Conservation (phyloP, 2,797 vertebrate species). For the Simalia tracyae region DNA sequence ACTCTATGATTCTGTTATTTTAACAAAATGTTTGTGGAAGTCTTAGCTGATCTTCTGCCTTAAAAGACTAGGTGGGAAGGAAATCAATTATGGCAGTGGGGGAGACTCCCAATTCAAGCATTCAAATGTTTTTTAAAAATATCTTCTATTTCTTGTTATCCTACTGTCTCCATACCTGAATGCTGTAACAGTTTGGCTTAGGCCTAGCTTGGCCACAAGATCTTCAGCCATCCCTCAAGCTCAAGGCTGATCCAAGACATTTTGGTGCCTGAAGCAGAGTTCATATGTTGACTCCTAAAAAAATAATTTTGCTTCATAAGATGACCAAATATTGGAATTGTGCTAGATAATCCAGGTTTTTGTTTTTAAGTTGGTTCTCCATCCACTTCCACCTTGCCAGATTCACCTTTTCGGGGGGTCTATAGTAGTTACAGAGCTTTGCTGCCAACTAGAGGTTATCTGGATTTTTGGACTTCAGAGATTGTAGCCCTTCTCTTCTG, state of each 20-base stretch:
- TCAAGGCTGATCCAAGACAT: neutral
- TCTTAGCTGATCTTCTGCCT: neutral
- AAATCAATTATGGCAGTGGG: neutral
- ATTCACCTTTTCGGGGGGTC: no score
- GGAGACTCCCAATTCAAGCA: neutral
- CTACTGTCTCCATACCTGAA: neutral
- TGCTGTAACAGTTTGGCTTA: neutral
- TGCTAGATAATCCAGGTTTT: no score
- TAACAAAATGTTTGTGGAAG: neutral
- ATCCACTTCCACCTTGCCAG: no score
- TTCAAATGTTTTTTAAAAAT: no score
- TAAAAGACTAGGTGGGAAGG: neutral
- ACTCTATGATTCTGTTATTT: neutral
- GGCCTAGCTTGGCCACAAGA: neutral
- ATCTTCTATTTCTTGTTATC: neutral
- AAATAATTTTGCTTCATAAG: no score
- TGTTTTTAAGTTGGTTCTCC: no score
- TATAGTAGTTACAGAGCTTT: no score
- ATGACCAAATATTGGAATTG: no score
- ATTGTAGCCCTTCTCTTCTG: no score
- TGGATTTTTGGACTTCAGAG: no score
- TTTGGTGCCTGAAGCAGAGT: neutral
- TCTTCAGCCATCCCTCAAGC: neutral
- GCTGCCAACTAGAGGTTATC: no score
- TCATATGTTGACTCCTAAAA: no score